Evolutionary conservation across 2,113 vertebrate genomes (phyloP).

Genomic region (Anhinga rufa): DNA sequence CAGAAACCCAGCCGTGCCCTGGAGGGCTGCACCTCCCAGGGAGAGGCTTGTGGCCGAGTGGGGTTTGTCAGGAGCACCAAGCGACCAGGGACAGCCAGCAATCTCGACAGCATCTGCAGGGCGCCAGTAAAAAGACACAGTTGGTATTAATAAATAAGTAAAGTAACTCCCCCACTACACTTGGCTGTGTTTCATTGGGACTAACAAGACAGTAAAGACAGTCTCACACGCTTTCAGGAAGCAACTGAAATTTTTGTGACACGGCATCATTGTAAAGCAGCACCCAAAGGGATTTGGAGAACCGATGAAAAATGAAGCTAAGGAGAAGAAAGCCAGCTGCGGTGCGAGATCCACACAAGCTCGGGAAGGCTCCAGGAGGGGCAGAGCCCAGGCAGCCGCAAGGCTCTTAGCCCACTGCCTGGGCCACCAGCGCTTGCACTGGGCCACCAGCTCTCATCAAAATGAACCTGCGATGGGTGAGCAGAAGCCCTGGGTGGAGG

Average conservation of each 20-base stretch:
- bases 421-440: not conserved
- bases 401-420: fast-evolving
- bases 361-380: not conserved
- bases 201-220: not conserved
- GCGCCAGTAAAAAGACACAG: not conserved
- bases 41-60: not conserved
- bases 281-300: not conserved
- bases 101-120: not conserved
- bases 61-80: not conserved
- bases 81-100: not conserved
- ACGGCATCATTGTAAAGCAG: not conserved
- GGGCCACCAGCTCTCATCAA: not conserved
- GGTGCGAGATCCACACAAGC: not conserved
- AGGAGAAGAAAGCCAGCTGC: not conserved
- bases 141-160: not conserved
- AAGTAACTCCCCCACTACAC: not conserved
- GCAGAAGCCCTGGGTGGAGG: not conserved
- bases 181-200: not conserved
- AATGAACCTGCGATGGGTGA: not conserved
- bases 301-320: not conserved
- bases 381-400: not conserved
- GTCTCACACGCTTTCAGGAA: not conserved
- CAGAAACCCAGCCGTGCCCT: not conserved
- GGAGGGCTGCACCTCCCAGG: not conserved
- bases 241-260: not conserved